phyloP scores from a whole-genome alignment of 2,797 vertebrate genomes.

The Spondyliosoma cantharus region DNA sequence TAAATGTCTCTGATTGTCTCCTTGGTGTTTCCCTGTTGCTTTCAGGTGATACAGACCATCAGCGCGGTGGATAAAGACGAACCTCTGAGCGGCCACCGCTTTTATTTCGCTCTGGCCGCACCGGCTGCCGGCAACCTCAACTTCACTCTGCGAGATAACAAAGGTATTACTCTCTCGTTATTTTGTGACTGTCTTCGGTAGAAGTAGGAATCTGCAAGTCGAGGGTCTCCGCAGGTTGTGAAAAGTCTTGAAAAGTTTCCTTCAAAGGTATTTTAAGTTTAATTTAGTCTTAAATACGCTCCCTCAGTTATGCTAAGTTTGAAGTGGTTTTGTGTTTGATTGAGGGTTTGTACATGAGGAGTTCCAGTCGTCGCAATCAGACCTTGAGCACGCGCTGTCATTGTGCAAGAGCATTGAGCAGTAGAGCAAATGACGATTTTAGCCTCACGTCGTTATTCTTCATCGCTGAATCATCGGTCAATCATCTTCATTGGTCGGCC shows the following conservation, averaged over 20 bases:
- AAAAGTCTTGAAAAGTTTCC: neutral
- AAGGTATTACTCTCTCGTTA: constrained; percentile 78
- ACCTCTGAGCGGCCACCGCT: constrained; percentile 91
- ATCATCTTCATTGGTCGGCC: no score
- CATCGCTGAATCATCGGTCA: neutral
- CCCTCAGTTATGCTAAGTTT: no score
- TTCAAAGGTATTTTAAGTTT: neutral
- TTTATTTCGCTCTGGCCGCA: constrained; percentile 90
- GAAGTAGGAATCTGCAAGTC: neutral
- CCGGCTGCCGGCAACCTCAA: constrained; percentile 90
- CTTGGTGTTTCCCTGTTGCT: constrained; percentile 25
- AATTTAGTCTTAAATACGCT: neutral
- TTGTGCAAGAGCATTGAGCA: no score
- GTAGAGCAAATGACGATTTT: no score
- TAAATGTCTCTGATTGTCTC: neutral
- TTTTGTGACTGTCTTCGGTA: constrained; percentile 2
- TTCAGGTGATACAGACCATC: constrained; percentile 96
- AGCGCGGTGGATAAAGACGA: constrained; percentile 95
- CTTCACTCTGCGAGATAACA: constrained; percentile 95
- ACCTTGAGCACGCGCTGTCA: neutral
- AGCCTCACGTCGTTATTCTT: no score
- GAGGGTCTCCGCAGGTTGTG: neutral
- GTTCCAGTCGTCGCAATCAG: neutral
- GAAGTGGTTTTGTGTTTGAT: neutral
- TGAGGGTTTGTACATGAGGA: neutral